Evolutionary conservation across 2,888 invertebrate genomes (phyloP), one percentile per base, ranked within the genome.

Genomic region (Disparrhopalites patrizii): DNA sequence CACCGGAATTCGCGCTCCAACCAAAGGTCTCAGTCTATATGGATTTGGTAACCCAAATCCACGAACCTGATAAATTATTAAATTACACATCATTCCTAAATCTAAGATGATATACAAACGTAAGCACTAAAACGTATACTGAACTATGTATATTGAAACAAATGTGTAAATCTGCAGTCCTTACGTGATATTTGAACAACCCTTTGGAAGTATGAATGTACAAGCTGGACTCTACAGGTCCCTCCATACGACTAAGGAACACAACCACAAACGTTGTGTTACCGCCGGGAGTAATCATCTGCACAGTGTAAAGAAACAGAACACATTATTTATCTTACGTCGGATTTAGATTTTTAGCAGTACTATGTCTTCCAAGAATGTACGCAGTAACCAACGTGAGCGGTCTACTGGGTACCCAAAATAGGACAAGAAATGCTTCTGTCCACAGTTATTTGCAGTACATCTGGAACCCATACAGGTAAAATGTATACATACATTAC

Each of bases 181-280:
- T 79, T 80, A 91, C 92, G 77, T 87, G 85, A 80, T 93, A 92
- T 80, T 89, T 89, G 79, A 92, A 87, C 75, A 90, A 88, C 72
- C 97, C 97, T 80, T 90, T 88, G 68, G 95, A 93, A 38, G 97
- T 96, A 81, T 96, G 95, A 78, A 98, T 90, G 81, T 89, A 90
- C 77, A 98, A 85, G 79, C 87, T 88, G 79, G 93, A 91, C 79
- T 91, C 86, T 73, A 91, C 88, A 77, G 85, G 86, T 70, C 95
- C 96, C 81, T 92, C 89, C 80, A 90, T 89, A 77, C 96, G 85
- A 36, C 96, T 95, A 76, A 98, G 84, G 83, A 94, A 97, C 74
- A 96, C 93, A 77, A 98, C 93, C 82, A 90, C 93, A 82, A 98
- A 95, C 28, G 54, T 38, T 71, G 97, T 96, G 80, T 95, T 95